Conservation (phyloP, 2,797 vertebrate species). For the Kryptolebias ocellatus region DNA sequence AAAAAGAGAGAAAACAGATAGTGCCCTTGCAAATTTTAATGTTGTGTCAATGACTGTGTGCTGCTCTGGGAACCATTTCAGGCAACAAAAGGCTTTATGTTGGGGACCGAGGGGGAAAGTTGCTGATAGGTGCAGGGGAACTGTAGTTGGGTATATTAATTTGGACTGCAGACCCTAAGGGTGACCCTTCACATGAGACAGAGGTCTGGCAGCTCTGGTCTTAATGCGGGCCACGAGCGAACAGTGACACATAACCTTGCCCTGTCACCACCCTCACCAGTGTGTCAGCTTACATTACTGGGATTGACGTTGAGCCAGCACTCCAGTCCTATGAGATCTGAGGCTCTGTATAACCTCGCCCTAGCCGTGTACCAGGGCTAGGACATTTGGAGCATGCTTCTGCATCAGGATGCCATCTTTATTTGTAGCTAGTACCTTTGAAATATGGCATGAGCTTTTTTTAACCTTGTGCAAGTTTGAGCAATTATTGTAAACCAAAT, state of each 20-base stretch:
- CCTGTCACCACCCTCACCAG: conserved; percentile 84
- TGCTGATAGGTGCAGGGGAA: conserved; percentile 55
- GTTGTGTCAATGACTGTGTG: conserved; percentile 23
- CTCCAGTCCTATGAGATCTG: conserved; percentile 73
- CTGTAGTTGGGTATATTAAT: conserved; percentile 62
- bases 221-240: conserved; percentile 71
- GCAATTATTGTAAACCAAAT: conserved; percentile 12
- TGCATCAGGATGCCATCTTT: conserved; percentile 67
- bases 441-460: conserved; percentile 64
- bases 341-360: conserved; percentile 83
- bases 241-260: conserved; percentile 86
- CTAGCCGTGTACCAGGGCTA: conserved; percentile 70
- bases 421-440: conserved; percentile 55
- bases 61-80: conserved; percentile 42
- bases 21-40: conserved; percentile 18
- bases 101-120: conserved; percentile 38
- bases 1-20: neutral
- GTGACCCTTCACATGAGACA: conserved; percentile 70
- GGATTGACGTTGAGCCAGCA: conserved; percentile 82
- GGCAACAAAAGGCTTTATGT: conserved; percentile 40
- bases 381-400: conserved; percentile 71
- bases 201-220: conserved; percentile 73
- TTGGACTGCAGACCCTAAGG: conserved; percentile 68
- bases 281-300: conserved; percentile 80
- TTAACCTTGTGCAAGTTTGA: conserved; percentile 46